These are phyloP conservation scores for Xylocampa areola DNA, from an alignment of 2,888 invertebrate genomes.

Conservation along the genomic window DNA sequence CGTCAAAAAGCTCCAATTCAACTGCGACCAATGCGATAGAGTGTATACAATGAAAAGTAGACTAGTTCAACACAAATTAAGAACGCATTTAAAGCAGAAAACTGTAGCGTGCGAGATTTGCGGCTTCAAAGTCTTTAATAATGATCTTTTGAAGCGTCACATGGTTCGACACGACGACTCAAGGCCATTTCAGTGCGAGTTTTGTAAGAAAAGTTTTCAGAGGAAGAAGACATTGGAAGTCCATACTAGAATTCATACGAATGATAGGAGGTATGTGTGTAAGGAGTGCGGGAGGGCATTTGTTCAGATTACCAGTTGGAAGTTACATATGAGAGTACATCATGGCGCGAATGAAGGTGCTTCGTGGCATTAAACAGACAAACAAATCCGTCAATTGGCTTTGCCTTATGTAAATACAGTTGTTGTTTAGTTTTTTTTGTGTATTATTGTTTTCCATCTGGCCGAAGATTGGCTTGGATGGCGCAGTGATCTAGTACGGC, in stretches of 20 bases:
- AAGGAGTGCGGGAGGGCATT: slow-evolving; percentile 89
- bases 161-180: slow-evolving; percentile 89
- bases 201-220: slow-evolving; percentile 90
- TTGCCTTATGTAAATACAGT: slow-evolving; percentile 7
- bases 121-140: slow-evolving; percentile 78
- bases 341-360: slow-evolving; percentile 71
- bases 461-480: no score
- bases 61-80: slow-evolving; percentile 71
- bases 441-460: not conserved
- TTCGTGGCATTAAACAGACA: slow-evolving; percentile 28
- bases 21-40: slow-evolving; percentile 75
- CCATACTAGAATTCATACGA: slow-evolving; percentile 89
- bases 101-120: slow-evolving; percentile 77
- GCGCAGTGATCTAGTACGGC: no score
- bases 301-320: slow-evolving; percentile 89
- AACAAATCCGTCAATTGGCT: not conserved
- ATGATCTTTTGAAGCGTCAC: slow-evolving; percentile 85
- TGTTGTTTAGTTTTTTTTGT: slow-evolving; percentile 7
- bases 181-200: slow-evolving; percentile 88
- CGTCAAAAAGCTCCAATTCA: slow-evolving; percentile 72
- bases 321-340: slow-evolving; percentile 88
- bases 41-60: slow-evolving; percentile 72
- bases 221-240: slow-evolving; percentile 88
- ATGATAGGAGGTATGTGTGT: slow-evolving; percentile 84
- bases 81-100: slow-evolving; percentile 79